Evolutionary conservation across 2,888 invertebrate genomes (phyloP).

Genomic region (Acanthosepion lycidas): DNA sequence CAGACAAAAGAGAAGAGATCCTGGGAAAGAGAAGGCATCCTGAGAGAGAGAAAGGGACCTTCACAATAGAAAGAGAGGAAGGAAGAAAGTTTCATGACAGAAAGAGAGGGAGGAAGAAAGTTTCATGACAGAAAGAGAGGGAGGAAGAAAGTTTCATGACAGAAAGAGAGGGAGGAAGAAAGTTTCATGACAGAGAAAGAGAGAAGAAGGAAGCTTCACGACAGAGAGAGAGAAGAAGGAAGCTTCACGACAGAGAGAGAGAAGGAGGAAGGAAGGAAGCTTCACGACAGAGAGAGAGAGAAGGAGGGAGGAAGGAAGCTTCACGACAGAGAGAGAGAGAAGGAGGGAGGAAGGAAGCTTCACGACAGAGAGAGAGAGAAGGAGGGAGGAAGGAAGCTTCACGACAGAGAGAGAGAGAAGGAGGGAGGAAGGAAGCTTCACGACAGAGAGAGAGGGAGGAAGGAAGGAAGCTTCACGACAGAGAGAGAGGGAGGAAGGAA

Average conservation of each 20-base stretch:
- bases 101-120: no score
- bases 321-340: neutral
- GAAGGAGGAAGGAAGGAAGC: neutral
- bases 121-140: no score
- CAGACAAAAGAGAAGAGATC: no score
- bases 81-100: neutral
- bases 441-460: neutral
- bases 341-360: neutral
- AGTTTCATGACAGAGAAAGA: neutral
- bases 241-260: neutral
- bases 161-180: no score
- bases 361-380: neutral
- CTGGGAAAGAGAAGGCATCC: neutral
- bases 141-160: no score
- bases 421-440: neutral
- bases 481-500: neutral
- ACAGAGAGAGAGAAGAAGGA: neutral
- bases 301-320: neutral
- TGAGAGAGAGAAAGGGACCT: neutral
- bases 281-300: neutral
- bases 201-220: neutral
- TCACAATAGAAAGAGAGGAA: neutral
- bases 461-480: neutral
- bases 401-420: neutral
- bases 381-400: neutral